Evolutionary conservation across 2,113 vertebrate genomes (phyloP), one percentile per base, ranked within the genome.

Genomic region (Aptenodytes patagonicus): DNA sequence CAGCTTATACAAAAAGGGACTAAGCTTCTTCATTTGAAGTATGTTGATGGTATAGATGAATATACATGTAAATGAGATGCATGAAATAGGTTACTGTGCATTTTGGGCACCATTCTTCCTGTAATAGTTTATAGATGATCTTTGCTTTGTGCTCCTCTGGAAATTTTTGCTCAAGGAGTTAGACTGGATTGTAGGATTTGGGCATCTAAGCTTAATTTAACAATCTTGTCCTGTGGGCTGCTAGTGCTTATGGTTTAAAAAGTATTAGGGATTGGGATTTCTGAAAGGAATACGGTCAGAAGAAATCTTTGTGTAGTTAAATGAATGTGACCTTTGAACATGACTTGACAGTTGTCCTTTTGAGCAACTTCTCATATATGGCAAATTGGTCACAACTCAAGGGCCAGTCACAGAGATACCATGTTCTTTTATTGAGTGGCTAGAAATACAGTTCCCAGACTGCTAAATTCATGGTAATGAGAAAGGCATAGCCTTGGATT

Each of bases 131-230:
- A 19, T 51, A 52, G 66, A 29, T 81, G 4, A 38, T 71, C 40
- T 46, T 86, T 68, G 32, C 34, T 91, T 49, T 85, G 34, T 49
- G 11, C 28, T 78, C 2, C 34, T 49, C 25, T 61, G 80, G 60
- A 91, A 60, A 7, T 26, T 90, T 70, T 81, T 87, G n/a, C 46
- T 71, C 11, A 57, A 52, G 17, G 31, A 82, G 24, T 70, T 81
- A 52, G 17, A 11, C 44, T 87, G 36, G 31, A 46, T 34, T 81
- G 68, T 71, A 68, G 29, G 24, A 60, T 96, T 96, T 89, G 46
- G 46, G 20, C 58, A 85, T 71, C 38, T 57, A 71, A 90, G 40
- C 69, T 92, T 87, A 78, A 83, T 90, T 81, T 60, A 87, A 40
- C 17, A 40, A 0, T 52, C 36, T 82, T 75, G 36, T 90, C 26